phyloP scores from a whole-genome alignment of 2,113 vertebrate genomes.

The Oreocharis arfaki region DNA sequence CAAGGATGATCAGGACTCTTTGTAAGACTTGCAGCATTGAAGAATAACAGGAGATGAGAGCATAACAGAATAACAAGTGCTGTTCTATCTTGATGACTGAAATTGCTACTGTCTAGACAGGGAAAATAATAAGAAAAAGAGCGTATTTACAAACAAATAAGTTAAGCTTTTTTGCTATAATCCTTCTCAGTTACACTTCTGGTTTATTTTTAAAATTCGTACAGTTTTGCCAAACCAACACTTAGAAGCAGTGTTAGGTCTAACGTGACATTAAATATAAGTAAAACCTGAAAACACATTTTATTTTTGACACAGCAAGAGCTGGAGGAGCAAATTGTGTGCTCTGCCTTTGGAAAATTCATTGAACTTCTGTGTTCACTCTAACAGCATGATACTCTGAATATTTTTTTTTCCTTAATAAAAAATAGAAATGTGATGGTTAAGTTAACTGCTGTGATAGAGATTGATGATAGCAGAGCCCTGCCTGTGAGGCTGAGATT shows the following conservation, averaged over 20 bases:
- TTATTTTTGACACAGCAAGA: neutral
- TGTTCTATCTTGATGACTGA: neutral
- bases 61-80: neutral
- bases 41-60: neutral
- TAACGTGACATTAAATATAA: neutral
- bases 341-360: neutral
- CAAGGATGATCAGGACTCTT: neutral
- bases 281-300: neutral
- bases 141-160: neutral
- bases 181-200: neutral
- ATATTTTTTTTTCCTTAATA: neutral
- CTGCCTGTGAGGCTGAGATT: neutral
- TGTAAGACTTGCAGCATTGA: neutral
- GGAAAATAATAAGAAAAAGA: neutral
- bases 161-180: neutral
- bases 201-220: neutral
- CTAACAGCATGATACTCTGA: neutral
- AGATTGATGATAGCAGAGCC: neutral
- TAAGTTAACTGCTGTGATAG: constrained; percentile 3
- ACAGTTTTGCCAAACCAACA: neutral
- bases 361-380: neutral
- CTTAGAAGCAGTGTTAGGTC: neutral
- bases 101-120: neutral
- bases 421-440: neutral
- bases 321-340: neutral